Evolutionary conservation across 2,797 vertebrate genomes (phyloP), one percentile per base, ranked within the genome.

Genomic region (Onychomys torridus): DNA sequence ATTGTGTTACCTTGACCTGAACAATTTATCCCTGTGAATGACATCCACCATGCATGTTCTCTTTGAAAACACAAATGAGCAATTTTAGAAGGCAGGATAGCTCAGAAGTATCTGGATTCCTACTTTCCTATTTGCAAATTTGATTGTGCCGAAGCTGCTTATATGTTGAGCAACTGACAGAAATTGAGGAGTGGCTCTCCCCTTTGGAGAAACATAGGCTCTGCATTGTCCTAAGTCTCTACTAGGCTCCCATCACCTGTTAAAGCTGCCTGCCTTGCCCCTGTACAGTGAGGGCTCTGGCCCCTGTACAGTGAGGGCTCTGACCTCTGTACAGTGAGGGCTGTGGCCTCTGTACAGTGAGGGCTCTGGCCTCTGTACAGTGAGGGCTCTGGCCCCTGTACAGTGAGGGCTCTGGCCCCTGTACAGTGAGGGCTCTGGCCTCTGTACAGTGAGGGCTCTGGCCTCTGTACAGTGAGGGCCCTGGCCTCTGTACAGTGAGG

Each of bases 211-310:
- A 52, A 0, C 5, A 6, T 0, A 5, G 0, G 1, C 8, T 69
- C 37, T 3, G 0, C 3, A 8, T 46, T 19, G 40, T 52, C 65
- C 43, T 57, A 13, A 0, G 0, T 34, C 27, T 7, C 59, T 25
- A 8, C 23, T 88, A 14, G 2, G 59, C 32, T 71, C 37, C 17
- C 2, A 0, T n/a, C 6, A 16, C 71, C 37, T 17, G 59, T 4
- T 2, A 27, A 89, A n/a, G 34, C 1, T 52, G 6, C n/a, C 27
- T 52, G 59, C 25, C 12, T 14, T 5, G 13, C 25, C 25, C 52
- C 46, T 43, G 61, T 3, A 21, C 19, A 34, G 23, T 2, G 0
- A 49, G 8, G 6, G 12, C 21, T 16, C 13, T 7, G 6, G 11
- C 23, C 32, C 34, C n/a, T 4, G 5, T 21, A 59, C 23, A 40